Conservation (phyloP, 2,888 invertebrate genomes). For the Diadegma fenestrale region DNA sequence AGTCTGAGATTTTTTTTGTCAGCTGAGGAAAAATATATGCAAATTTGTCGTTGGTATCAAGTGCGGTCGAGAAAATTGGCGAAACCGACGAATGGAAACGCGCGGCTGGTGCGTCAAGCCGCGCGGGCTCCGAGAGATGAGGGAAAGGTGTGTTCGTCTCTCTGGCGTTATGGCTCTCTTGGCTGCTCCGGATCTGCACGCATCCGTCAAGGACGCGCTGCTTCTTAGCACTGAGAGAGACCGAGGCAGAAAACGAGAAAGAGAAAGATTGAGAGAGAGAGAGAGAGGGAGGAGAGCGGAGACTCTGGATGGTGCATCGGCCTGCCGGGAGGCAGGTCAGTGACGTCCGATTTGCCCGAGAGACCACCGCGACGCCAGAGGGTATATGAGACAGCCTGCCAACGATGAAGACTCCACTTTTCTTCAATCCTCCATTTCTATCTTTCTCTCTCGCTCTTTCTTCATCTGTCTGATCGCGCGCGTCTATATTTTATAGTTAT, state of each 20-base stretch:
- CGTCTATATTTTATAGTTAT: neutral
- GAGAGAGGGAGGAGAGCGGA: conserved; percentile 49
- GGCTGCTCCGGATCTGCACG: conserved; percentile 61
- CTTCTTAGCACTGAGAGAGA: conserved; percentile 58
- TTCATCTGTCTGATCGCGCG: neutral
- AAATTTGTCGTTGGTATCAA: neutral
- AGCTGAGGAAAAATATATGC: neutral
- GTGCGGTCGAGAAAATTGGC: conserved; percentile 21
- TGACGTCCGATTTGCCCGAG: conserved; percentile 73
- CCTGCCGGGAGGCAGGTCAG: conserved; percentile 77
- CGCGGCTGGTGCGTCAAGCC: conserved; percentile 16
- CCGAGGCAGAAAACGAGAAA: neutral
- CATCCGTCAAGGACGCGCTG: conserved; percentile 68
- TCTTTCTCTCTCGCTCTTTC: conserved; percentile 1
- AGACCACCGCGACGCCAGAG: conserved; percentile 68
- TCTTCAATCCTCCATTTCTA: conserved; percentile 31
- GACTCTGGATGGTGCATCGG: conserved; percentile 68
- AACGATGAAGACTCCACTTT: conserved; percentile 56
- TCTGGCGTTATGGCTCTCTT: conserved; percentile 38
- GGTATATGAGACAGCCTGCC: conserved; percentile 61
- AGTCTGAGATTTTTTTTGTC: neutral
- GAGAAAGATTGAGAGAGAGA: neutral
- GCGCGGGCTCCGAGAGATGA: conserved; percentile 6
- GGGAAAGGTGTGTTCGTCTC: conserved; percentile 51
- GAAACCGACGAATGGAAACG: conserved; percentile 21